A percentile compares a stretch with the other conserved stretches of the same genome.
Evolutionary conservation across 2,888 invertebrate species (phyloP).

Genomic region (Dryomyza anilis): DNA sequence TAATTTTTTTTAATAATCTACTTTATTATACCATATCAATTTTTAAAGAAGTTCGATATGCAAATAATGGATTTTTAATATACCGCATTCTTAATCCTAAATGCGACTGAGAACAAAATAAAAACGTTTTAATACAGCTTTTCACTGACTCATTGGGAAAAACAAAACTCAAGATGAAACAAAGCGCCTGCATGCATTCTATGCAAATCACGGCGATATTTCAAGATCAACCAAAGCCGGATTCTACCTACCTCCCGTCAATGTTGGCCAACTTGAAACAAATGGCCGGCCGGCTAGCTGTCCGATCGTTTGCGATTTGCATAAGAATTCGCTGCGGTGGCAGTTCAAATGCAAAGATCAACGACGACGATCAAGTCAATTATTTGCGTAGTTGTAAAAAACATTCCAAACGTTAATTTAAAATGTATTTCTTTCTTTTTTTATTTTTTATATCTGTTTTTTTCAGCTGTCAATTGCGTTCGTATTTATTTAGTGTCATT

Average conservation of each 20-base stretch:
- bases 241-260: not conserved
- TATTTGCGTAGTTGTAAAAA: slow-evolving; percentile 47
- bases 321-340: slow-evolving; percentile 22
- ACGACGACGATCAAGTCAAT: slow-evolving; percentile 39
- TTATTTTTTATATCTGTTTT: not conserved
- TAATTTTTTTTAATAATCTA: too few species aligned
- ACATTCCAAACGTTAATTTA: slow-evolving; percentile 53
- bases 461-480: not conserved
- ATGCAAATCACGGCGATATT: slow-evolving; percentile 14
- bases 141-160: too few species aligned
- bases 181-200: slow-evolving; percentile 9
- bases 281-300: too few species aligned
- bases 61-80: too few species aligned
- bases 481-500: slow-evolving; percentile 10
- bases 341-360: not conserved
- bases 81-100: too few species aligned
- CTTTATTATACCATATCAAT: too few species aligned
- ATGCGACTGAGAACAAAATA: too few species aligned
- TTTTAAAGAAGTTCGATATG: too few species aligned
- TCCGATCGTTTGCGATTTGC: too few species aligned
- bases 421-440: slow-evolving; percentile 5
- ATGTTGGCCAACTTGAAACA: too few species aligned
- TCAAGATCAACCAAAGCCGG: slow-evolving; percentile 7
- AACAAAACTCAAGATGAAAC: too few species aligned
- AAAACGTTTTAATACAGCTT: too few species aligned